Base-by-base conservation (phyloP, 92 coral and sea anemone genomes). In the Phymanthus crucifer region DNA sequence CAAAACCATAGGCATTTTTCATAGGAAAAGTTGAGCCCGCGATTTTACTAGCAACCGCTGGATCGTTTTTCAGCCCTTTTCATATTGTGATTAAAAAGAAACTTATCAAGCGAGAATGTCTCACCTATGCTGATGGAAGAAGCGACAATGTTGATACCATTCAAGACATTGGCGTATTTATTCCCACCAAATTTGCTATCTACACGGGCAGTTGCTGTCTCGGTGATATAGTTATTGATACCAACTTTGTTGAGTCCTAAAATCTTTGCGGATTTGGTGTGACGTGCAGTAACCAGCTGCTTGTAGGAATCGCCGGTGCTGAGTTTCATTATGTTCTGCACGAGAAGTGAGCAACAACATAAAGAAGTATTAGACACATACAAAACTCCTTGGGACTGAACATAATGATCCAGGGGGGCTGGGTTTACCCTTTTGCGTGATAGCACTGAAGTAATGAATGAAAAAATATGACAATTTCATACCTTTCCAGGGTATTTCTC, bases 171-270 rank as follows among this genome's bases (percentile, higher is more conserved):
- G 21, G 46, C 24, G 33, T 32, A 68, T 68, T 32, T 68, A 32
- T 36, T 32, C 10, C 40, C 72, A 68, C 45, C 45, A 36, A 68
- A 68, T 5, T 26, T 68, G 38, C 45, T 68, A 32, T 68, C 31
- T 7, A 32, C 40, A 11, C 72, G 38, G 16, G 72, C 38, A 18
- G 45, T 68, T 32, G 45, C 72, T 4, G 72, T 68, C 45, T 68
- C 72, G 32, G 18, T 68, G 18, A 74, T 50, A 32, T 50, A 76
- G 40, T 64, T 76, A n/a, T 76, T 69, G 70, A 84, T 24, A 17
- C 78, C 78, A 18, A 73, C 61, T 7, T 43, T n/a, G 19, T 47
- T 46, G 10, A 73, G 64, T 1, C 78, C 78, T 23, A 73, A 14
- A 1, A 73, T 9, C 26, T 73, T 73, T 1, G 78, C 78, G 17